phyloP scores from a whole-genome alignment of 2,888 invertebrate species.

The Lepidochitona cinerea region DNA sequence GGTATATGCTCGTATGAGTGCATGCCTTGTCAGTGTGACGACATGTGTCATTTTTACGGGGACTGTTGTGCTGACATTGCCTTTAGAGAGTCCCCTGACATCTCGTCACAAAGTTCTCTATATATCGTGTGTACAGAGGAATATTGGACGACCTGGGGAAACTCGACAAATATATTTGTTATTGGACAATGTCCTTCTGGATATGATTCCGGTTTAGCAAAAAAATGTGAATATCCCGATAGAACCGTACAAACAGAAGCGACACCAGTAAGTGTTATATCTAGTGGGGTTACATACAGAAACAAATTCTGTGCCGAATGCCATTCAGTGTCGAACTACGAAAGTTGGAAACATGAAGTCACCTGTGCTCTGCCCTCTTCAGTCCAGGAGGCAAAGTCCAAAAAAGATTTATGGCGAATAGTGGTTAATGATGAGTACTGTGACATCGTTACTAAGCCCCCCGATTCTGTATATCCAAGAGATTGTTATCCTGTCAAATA shows the following conservation, averaged over 20 bases:
- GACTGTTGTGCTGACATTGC: constrained; percentile 37
- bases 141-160: neutral
- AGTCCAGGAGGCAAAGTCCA: neutral
- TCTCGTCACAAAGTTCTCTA: neutral
- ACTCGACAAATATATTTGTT: neutral
- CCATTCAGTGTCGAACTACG: neutral
- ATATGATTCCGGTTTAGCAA: neutral
- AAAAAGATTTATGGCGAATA: neutral
- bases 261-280: neutral
- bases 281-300: neutral
- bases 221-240: neutral
- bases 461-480: neutral
- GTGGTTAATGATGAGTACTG: neutral
- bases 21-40: constrained; percentile 32
- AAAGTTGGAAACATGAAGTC: neutral
- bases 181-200: neutral
- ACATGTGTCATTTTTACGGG: constrained; percentile 22
- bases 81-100: neutral
- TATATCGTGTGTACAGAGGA: neutral
- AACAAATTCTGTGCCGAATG: neutral
- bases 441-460: neutral
- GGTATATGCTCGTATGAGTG: constrained; percentile 10
- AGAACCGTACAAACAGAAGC: neutral
- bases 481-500: neutral
- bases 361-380: neutral